Evolutionary conservation across 2,113 vertebrate genomes (phyloP).

Genomic region (Labrus mixtus): DNA sequence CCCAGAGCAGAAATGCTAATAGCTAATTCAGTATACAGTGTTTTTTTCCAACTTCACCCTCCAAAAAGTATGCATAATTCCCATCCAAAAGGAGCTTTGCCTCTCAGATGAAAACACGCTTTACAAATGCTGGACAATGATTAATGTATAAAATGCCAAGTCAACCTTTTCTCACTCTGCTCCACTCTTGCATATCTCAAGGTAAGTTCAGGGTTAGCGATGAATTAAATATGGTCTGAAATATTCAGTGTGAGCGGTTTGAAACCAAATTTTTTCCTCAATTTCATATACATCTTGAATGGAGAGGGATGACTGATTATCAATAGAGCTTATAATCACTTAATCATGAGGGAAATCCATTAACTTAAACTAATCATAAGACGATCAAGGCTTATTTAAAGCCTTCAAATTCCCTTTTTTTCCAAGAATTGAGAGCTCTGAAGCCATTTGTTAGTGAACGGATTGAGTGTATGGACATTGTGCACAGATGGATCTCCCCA

Average conservation of each 20-base stretch:
- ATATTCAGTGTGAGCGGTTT: conserved; percentile 16
- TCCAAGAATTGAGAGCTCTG: neutral
- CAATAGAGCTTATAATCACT: conserved; percentile 23
- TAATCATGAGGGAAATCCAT: conserved; percentile 18
- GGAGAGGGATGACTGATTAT: conserved; percentile 1
- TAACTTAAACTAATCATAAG: conserved; percentile 37
- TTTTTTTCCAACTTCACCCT: conserved; percentile 15
- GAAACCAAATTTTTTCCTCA: conserved; percentile 22
- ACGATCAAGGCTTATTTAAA: neutral
- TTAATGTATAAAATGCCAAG: conserved; percentile 66
- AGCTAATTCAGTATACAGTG: neutral
- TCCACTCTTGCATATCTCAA: conserved; percentile 49
- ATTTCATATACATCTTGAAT: conserved; percentile 14
- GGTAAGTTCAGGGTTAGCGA: conserved; percentile 49
- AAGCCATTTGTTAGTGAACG: conserved; percentile 1
- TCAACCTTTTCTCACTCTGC: conserved; percentile 55
- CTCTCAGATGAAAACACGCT: conserved; percentile 41
- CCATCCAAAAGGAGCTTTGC: conserved; percentile 36
- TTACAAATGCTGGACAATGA: conserved; percentile 46
- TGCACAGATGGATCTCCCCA: conserved; percentile 21
- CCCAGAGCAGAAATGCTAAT: conserved; percentile 9
- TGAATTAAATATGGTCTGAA: conserved; percentile 69
- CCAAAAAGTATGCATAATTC: conserved; percentile 35
- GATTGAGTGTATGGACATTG: conserved; percentile 4
- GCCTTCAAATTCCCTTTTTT: neutral